Conservation (phyloP, 2,113 vertebrate species). For the Erinaceus europaeus region DNA sequence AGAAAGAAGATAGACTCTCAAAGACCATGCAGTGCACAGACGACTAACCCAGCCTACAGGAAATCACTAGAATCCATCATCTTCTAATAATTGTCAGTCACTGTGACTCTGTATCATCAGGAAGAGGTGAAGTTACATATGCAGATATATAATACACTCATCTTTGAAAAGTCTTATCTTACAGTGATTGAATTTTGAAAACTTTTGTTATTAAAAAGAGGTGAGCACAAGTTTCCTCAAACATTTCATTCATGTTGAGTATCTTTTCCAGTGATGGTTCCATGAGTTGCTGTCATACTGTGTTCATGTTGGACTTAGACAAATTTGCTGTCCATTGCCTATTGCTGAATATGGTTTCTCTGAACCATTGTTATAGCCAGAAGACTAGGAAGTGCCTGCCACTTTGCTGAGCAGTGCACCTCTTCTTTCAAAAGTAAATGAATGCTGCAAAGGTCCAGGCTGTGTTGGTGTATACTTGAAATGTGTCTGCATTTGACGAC, state of each 20-base stretch:
- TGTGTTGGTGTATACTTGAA: conserved; percentile 26
- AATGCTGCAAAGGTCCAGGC: background rate
- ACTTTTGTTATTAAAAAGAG: conserved; percentile 50
- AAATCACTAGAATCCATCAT: background rate
- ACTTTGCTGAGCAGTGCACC: background rate
- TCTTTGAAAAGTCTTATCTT: conserved; percentile 42
- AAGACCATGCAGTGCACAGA: background rate
- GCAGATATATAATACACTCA: conserved; percentile 11
- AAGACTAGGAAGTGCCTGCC: background rate
- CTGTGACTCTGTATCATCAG: conserved; percentile 20
- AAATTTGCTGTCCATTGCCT: background rate
- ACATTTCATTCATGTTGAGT: conserved; percentile 50
- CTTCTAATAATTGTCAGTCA: background rate
- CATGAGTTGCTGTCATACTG: background rate
- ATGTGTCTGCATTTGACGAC: conserved; percentile 11
- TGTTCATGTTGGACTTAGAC: conserved; percentile 19
- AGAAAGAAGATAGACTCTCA: background rate
- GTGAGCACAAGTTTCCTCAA: conserved; percentile 43
- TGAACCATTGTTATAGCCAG: background rate
- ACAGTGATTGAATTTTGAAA: conserved; percentile 9
- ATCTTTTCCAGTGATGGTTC: conserved; percentile 45
- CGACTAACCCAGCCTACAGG: background rate
- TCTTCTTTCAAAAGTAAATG: conserved; percentile 21
- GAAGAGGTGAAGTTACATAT: conserved; percentile 10
- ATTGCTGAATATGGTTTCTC: background rate